A percentile compares a stretch with the other conserved stretches of the same genome.
Evolutionary conservation across 1,140 invertebrate genomes (phyloP).

Genomic region (Oncopodura yosiiana): DNA sequence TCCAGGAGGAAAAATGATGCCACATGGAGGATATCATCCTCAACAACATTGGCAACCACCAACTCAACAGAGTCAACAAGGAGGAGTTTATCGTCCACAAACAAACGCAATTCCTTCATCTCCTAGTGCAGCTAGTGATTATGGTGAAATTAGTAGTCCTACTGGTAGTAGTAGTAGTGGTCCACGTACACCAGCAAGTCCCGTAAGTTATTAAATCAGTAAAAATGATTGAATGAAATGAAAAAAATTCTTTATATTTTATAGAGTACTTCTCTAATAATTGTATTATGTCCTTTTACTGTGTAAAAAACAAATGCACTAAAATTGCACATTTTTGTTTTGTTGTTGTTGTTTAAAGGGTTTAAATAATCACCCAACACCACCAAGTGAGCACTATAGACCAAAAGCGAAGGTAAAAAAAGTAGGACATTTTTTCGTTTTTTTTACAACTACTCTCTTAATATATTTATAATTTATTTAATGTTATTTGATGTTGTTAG

Average conservation of each 20-base stretch:
- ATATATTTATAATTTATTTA: conserved; percentile 7
- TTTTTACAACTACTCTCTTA: conserved; percentile 9
- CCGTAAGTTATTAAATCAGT: conserved; percentile 50
- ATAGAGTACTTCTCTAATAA: conserved; percentile 8
- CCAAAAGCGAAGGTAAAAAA: conserved; percentile 34
- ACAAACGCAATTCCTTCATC: conserved; percentile 60
- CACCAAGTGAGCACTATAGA: conserved; percentile 33
- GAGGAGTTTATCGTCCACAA: conserved; percentile 54
- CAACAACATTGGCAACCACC: conserved; percentile 25
- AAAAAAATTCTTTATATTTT: not conserved
- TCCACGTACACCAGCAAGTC: conserved; percentile 79
- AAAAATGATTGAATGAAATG: conserved; percentile 3
- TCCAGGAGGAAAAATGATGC: conserved; percentile 37
- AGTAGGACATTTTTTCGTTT: conserved; percentile 24
- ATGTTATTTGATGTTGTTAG: conserved; percentile 1
- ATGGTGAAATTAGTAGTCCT: conserved; percentile 73
- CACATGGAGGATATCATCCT: conserved; percentile 22
- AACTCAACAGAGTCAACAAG: conserved; percentile 16
- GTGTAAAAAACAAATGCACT: conserved; percentile 19
- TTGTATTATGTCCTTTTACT: not conserved
- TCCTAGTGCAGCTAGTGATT: conserved; percentile 73
- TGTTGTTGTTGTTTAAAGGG: conserved; percentile 24
- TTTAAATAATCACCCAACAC: conserved; percentile 33
- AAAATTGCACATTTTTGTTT: conserved; percentile 13
- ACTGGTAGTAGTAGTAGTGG: conserved; percentile 58